A percentile compares a stretch with the other conserved stretches of the same genome.
Evolutionary conservation across 2,888 invertebrate genomes (phyloP).

Genomic region (Hemithea aestivaria): DNA sequence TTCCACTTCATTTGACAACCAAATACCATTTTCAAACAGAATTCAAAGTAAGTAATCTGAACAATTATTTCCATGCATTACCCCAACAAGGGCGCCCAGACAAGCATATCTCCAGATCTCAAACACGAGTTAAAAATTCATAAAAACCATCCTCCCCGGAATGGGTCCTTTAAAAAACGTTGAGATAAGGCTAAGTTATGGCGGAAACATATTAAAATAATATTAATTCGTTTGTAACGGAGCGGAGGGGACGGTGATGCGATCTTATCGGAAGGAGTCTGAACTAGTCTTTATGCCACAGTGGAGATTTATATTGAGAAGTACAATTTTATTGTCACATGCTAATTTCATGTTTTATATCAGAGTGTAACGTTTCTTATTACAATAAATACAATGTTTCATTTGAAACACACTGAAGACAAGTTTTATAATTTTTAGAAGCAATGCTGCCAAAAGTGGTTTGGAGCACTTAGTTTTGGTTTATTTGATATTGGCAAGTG

Average conservation of each 20-base stretch:
- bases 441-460: too few species aligned
- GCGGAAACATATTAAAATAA: slow-evolving; percentile 55
- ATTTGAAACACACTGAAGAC: too few species aligned
- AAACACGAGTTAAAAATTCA: slow-evolving; percentile 30
- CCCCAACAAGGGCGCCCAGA: neutral
- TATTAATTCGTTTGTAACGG: slow-evolving; percentile 49
- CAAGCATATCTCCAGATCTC: slow-evolving; percentile 17
- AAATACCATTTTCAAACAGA: too few species aligned
- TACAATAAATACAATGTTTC: slow-evolving; percentile 1
- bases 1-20: too few species aligned
- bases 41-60: too few species aligned
- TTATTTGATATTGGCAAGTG: too few species aligned
- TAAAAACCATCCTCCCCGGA: slow-evolving; percentile 30
- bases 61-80: too few species aligned
- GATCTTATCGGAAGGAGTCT: slow-evolving; percentile 26
- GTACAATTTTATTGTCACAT: too few species aligned
- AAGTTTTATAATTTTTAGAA: too few species aligned
- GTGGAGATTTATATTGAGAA: neutral
- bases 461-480: too few species aligned
- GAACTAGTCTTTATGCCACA: slow-evolving; percentile 9
- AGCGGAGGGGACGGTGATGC: slow-evolving; percentile 22
- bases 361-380: slow-evolving; percentile 3
- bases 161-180: slow-evolving; percentile 36
- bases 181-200: slow-evolving; percentile 67
- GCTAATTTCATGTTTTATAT: too few species aligned